phyloP scores from a whole-genome alignment of 2,888 invertebrate genomes.

The Margaritifera margaritifera region DNA sequence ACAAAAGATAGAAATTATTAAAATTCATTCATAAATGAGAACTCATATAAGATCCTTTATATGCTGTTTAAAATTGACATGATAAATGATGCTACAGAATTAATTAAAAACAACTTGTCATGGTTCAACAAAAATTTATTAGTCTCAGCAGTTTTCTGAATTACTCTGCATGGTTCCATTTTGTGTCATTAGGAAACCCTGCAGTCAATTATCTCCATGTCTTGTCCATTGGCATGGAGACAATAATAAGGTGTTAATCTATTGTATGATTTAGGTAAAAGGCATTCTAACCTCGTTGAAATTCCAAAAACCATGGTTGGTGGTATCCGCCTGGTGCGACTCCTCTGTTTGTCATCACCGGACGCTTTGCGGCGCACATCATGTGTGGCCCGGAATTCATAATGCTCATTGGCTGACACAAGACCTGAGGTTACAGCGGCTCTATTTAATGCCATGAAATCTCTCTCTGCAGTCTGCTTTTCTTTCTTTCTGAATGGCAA shows the following conservation, averaged over 20 bases:
- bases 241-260: not conserved
- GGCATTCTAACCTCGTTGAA: constrained; percentile 58
- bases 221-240: too few relatives aligned
- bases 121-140: too few relatives aligned
- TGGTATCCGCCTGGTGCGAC: constrained; percentile 57
- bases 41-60: too few relatives aligned
- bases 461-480: constrained; percentile 51
- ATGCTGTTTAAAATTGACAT: too few relatives aligned
- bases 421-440: constrained; percentile 66
- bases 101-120: too few relatives aligned
- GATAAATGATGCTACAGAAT: too few relatives aligned
- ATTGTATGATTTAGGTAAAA: not conserved
- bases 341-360: constrained; percentile 50
- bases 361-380: constrained; percentile 61
- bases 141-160: too few relatives aligned
- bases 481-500: constrained; percentile 49
- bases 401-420: constrained; percentile 64
- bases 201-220: too few relatives aligned
- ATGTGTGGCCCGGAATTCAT: constrained; percentile 67
- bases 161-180: too few relatives aligned
- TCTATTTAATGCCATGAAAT: constrained; percentile 69
- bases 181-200: too few relatives aligned
- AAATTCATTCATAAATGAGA: too few relatives aligned
- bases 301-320: constrained; percentile 69
- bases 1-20: too few relatives aligned